phyloP scores from a whole-genome alignment of 2,113 vertebrate species.

The Apodemus speciosus region DNA sequence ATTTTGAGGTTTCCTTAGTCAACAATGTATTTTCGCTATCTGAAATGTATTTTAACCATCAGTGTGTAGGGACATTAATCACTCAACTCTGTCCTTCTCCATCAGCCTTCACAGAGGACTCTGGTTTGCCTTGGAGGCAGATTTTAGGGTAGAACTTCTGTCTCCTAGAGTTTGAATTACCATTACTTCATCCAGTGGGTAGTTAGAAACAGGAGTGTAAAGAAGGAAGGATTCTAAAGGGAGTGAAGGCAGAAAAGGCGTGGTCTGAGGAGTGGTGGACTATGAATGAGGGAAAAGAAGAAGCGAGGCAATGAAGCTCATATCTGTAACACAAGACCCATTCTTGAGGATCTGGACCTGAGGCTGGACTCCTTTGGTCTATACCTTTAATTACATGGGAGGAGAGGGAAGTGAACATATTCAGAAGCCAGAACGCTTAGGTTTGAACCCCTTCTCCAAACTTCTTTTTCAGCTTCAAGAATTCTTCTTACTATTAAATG shows the following conservation, averaged over 20 bases:
- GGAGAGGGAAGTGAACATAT: neutral
- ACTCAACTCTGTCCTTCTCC: slow-evolving; percentile 54
- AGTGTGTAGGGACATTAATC: slow-evolving; percentile 65
- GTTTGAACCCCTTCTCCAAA: neutral
- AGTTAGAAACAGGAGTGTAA: neutral
- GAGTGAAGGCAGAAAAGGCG: neutral
- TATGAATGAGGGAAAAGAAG: neutral
- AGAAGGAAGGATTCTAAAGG: neutral
- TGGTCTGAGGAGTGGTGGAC: neutral
- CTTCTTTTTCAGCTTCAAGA: neutral
- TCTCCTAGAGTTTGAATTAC: slow-evolving; percentile 3
- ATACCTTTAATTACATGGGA: neutral
- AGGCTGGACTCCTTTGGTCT: neutral
- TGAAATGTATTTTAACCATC: slow-evolving; percentile 66
- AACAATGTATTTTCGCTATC: slow-evolving; percentile 10
- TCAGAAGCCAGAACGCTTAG: neutral
- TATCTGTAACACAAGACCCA: neutral
- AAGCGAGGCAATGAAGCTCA: neutral
- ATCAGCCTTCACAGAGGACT: slow-evolving; percentile 26
- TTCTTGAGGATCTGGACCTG: neutral
- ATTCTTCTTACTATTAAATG: slow-evolving; percentile 17
- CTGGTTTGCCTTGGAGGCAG: slow-evolving; percentile 22
- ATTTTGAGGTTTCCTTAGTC: slow-evolving; percentile 72
- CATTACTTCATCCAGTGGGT: neutral
- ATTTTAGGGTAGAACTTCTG: slow-evolving; percentile 27